Conservation (phyloP, 2,113 vertebrate species). For the Heterochromis multidens region DNA sequence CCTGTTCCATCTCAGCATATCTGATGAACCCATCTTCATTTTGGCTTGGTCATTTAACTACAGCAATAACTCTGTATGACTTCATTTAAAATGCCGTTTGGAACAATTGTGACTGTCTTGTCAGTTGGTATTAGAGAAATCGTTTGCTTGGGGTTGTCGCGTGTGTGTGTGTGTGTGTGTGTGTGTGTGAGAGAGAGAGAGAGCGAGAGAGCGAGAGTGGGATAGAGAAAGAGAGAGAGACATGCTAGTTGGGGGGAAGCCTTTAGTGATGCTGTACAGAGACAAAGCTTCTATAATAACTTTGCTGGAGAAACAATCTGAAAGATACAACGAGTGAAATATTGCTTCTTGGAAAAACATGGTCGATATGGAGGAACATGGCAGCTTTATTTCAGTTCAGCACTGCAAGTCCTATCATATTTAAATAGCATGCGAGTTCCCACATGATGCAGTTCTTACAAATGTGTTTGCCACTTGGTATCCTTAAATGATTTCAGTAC, state of each 20-base stretch:
- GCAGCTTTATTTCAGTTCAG: constrained; percentile 24
- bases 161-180: not conserved
- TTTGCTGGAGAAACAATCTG: constrained; percentile 42
- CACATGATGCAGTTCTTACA: not conserved
- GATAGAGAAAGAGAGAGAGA: not conserved
- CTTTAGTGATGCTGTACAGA: constrained; percentile 29
- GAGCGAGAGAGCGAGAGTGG: not conserved
- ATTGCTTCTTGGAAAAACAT: constrained; percentile 30
- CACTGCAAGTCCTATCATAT: not conserved
- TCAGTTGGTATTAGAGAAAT: constrained; percentile 54
- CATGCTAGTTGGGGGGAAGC: not conserved
- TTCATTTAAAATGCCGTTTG: constrained; percentile 59
- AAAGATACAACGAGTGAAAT: constrained; percentile 26
- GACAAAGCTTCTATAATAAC: constrained; percentile 44
- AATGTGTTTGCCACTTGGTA: not conserved
- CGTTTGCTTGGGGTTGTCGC: not conserved
- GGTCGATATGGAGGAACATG: not conserved
- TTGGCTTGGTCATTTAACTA: constrained; percentile 41
- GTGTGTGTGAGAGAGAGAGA: not conserved
- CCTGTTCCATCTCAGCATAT: constrained; percentile 28
- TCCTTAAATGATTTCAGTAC: not conserved
- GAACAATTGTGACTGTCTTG: constrained; percentile 38
- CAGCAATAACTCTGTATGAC: constrained; percentile 39
- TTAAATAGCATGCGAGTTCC: constrained; percentile 9
- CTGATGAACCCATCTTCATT: constrained; percentile 53